phyloP scores from a whole-genome alignment of 2,797 vertebrate species.

The Melanotaenia trifasciata region DNA sequence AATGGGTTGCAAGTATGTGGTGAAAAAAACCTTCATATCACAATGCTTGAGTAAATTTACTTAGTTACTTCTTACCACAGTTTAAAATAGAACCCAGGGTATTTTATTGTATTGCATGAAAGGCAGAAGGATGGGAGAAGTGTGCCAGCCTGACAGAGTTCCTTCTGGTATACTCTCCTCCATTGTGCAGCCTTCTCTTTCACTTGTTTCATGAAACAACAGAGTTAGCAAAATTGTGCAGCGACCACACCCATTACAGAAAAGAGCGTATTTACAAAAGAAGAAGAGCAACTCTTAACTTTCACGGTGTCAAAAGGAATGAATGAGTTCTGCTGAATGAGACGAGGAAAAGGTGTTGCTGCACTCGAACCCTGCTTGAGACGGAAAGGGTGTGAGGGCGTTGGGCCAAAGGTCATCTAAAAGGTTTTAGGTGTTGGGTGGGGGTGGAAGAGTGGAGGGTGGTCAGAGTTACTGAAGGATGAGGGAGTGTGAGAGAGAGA shows the following conservation, averaged over 20 bases:
- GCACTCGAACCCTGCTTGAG: constrained; percentile 46
- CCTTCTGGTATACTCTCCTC: constrained; percentile 30
- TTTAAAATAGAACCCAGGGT: constrained; percentile 2
- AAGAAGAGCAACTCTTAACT: constrained; percentile 69
- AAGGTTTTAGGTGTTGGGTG: neutral
- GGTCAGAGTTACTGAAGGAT: constrained; percentile 47
- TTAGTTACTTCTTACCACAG: neutral
- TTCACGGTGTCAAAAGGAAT: constrained; percentile 67
- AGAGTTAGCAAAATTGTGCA: constrained; percentile 46
- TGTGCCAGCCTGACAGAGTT: constrained; percentile 29
- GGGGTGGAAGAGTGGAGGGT: neutral
- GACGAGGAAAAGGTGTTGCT: constrained; percentile 58
- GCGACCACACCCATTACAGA: constrained; percentile 70
- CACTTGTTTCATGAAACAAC: constrained; percentile 33
- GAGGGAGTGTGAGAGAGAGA: constrained; percentile 76
- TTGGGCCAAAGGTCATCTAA: constrained; percentile 55
- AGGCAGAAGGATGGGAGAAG: constrained; percentile 33
- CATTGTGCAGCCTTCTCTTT: constrained; percentile 29
- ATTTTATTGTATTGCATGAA: constrained; percentile 26
- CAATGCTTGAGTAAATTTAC: neutral
- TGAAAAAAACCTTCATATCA: neutral
- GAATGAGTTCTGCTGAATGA: constrained; percentile 56
- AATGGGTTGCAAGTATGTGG: neutral
- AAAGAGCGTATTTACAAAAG: constrained; percentile 42
- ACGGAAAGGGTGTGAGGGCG: constrained; percentile 51